Evolutionary conservation across 2,113 vertebrate genomes (phyloP).

Genomic region (Phainopepla nitens): DNA sequence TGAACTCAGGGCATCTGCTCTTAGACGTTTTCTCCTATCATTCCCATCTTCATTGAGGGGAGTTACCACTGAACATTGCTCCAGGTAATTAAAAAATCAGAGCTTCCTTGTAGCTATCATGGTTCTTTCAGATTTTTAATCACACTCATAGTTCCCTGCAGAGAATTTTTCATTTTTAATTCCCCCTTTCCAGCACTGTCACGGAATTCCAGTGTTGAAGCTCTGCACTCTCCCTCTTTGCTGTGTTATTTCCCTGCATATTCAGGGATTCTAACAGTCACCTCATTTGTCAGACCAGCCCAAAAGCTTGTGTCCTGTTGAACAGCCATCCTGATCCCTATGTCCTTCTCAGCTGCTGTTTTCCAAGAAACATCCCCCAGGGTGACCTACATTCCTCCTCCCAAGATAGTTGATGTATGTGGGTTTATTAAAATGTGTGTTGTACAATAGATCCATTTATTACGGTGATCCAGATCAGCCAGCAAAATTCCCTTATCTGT

Average conservation of each 20-base stretch:
- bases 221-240: not conserved
- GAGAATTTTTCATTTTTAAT: not conserved
- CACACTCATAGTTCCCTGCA: accelerated
- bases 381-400: not conserved
- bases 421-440: constrained; percentile 16
- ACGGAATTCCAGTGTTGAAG: not conserved
- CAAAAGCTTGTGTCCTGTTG: not conserved
- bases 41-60: not conserved
- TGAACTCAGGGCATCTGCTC: not conserved
- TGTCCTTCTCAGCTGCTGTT: not conserved
- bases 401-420: accelerated
- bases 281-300: not conserved
- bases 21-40: not conserved
- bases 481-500: not conserved
- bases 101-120: not conserved
- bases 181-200: not conserved
- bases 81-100: not conserved
- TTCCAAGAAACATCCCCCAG: not conserved
- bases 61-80: not conserved
- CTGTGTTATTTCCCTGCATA: not conserved
- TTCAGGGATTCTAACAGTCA: not conserved
- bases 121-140: not conserved
- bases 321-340: not conserved
- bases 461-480: constrained; percentile 5
- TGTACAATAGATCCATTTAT: not conserved